A percentile compares a stretch with the other conserved stretches of the same genome.
Conservation (phyloP, 2,888 invertebrate species). For the Nineta flava region DNA sequence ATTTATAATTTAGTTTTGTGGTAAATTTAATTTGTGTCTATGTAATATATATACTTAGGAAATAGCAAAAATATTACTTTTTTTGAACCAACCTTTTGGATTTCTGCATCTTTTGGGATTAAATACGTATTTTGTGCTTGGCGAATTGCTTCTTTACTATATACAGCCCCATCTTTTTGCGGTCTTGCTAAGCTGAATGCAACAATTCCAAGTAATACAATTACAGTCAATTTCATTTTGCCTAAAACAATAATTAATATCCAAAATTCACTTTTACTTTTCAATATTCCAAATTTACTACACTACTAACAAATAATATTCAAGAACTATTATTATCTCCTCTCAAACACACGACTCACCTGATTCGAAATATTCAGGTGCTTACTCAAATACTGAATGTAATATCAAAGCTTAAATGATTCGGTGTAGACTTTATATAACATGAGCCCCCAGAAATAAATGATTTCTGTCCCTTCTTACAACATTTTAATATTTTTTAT, state of each 20-base stretch:
- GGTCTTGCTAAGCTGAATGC: slow-evolving; percentile 40
- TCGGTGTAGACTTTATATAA: no score
- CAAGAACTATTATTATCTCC: no score
- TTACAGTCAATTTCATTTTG: slow-evolving; percentile 22
- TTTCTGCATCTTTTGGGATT: slow-evolving; percentile 73
- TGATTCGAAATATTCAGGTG: no score
- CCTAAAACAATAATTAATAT: background rate
- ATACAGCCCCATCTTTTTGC: slow-evolving; percentile 65
- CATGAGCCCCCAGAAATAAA: no score
- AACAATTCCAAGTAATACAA: slow-evolving; percentile 30
- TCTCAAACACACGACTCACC: no score
- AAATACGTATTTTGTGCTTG: slow-evolving; percentile 75
- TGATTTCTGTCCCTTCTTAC: no score
- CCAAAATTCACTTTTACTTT: no score
- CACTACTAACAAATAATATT: no score
- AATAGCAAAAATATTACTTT: background rate
- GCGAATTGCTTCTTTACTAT: slow-evolving; percentile 72
- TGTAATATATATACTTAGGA: background rate
- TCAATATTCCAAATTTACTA: no score
- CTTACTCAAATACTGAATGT: no score
- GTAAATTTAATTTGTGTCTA: background rate
- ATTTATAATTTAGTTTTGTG: background rate
- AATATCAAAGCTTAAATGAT: no score
- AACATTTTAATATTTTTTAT: no score
- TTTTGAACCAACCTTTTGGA: slow-evolving; percentile 48